These are phyloP conservation scores for Actinia equina DNA, from an alignment of 64 coral and sea anemone species.

Conservation along the genomic window DNA sequence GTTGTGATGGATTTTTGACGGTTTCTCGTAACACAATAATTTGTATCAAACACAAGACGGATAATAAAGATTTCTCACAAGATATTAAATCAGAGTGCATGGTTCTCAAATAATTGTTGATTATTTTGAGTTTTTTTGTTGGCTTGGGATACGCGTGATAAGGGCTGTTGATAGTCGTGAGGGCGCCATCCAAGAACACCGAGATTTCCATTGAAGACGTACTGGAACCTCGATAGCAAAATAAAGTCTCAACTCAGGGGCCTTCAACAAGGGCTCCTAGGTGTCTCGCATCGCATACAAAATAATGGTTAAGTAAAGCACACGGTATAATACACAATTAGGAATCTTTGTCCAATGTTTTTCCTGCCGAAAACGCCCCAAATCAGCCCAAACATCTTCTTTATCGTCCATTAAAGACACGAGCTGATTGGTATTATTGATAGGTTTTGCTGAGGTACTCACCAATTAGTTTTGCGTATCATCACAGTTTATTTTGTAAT, in stretches of 20 bases:
- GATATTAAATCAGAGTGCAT: neutral
- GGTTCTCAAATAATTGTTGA: conserved; percentile 1
- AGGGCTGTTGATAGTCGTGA: neutral
- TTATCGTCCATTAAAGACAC: neutral
- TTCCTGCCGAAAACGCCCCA: neutral
- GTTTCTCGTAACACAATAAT: neutral
- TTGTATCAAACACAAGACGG: neutral
- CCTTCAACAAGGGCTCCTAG: conserved; percentile 13
- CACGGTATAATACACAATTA: conserved; percentile 1
- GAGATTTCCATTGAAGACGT: conserved; percentile 8
- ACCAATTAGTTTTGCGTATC: neutral
- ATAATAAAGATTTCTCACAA: conserved; percentile 6
- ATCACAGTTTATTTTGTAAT: conserved; percentile 26
- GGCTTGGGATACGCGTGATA: neutral
- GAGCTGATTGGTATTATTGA: neutral
- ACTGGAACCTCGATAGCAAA: conserved; percentile 18
- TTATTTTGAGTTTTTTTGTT: neutral
- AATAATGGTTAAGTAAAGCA: neutral
- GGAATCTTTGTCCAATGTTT: neutral
- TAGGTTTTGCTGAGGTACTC: neutral
- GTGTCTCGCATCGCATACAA: neutral
- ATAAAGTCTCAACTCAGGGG: neutral
- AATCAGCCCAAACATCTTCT: neutral
- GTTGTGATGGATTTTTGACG: neutral
- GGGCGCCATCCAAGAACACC: neutral